Percentiles rank a stretch among this genome's conserved stretches.
Evolutionary conservation across 2,888 invertebrate genomes (phyloP).

Genomic region (Lasioglossum vierecki): DNA sequence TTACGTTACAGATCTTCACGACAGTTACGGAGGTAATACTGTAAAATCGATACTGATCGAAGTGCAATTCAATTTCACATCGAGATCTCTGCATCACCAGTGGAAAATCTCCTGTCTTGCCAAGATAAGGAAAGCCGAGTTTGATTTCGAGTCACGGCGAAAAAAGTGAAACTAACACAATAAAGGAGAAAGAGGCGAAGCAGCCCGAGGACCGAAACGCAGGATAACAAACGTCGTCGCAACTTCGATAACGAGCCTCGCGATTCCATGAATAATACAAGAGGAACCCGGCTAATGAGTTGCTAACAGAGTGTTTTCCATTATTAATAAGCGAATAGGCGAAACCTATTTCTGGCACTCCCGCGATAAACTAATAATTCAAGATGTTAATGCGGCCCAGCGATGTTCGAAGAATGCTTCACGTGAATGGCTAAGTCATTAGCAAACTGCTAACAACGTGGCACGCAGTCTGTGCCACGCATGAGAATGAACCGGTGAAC

Average conservation of each 20-base stretch:
- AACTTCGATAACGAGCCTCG: constrained; percentile 32
- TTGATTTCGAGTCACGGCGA: neutral
- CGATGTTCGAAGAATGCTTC: constrained; percentile 39
- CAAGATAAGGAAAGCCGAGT: neutral
- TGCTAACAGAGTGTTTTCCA: constrained; percentile 30
- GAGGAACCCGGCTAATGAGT: constrained; percentile 7
- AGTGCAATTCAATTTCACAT: neutral
- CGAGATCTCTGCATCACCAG: neutral
- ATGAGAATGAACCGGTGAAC: constrained; percentile 24
- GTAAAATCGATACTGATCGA: too few species aligned
- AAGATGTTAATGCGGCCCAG: constrained; percentile 31
- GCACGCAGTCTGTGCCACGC: neutral
- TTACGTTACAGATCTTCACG: neutral
- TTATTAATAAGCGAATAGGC: constrained; percentile 50
- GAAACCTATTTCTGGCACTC: constrained; percentile 17
- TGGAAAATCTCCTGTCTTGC: neutral
- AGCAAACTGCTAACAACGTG: constrained; percentile 39
- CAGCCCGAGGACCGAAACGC: neutral
- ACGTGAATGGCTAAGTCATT: constrained; percentile 40
- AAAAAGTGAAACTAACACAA: neutral
- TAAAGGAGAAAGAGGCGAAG: constrained; percentile 11
- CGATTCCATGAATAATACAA: constrained; percentile 57
- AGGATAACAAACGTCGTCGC: constrained; percentile 42
- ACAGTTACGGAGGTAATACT: too few species aligned
- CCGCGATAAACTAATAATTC: constrained; percentile 34